Conservation (phyloP, 2,888 invertebrate species). For the Unio delphinus region DNA sequence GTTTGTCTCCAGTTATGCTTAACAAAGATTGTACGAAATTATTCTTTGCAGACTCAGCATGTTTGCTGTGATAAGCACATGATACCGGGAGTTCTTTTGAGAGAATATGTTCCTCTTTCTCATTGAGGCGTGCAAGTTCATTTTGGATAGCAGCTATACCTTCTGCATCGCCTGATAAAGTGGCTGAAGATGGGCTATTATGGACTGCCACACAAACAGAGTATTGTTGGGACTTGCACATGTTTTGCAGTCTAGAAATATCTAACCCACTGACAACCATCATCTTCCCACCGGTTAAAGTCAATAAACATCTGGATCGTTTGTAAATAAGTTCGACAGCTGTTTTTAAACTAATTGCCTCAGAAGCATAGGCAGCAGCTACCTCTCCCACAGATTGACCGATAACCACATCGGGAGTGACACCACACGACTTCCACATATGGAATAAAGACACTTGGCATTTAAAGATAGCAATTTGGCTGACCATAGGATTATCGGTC, state of each 20-base stretch:
- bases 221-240: not conserved
- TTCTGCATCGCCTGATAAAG: too few relatives aligned
- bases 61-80: slow-evolving; percentile 15
- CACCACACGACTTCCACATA: slow-evolving; percentile 39
- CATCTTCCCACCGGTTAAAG: slow-evolving; percentile 47
- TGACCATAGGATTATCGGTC: slow-evolving; percentile 29
- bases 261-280: slow-evolving; percentile 26
- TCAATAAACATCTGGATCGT: slow-evolving; percentile 36
- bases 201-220: too few relatives aligned
- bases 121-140: not conserved
- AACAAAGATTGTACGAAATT: not conserved
- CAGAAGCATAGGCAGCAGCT: too few relatives aligned
- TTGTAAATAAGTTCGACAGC: slow-evolving; percentile 50
- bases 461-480: slow-evolving; percentile 49
- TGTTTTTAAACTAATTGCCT: too few relatives aligned
- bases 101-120: not conserved
- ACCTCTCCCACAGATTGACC: too few relatives aligned
- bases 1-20: not conserved
- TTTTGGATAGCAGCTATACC: not conserved
- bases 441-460: slow-evolving; percentile 43
- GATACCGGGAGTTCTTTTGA: slow-evolving; percentile 8
- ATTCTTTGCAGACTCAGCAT: slow-evolving; percentile 3
- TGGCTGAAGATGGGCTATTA: too few relatives aligned
- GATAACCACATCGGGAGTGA: slow-evolving; percentile 34
- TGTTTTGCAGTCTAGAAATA: too few relatives aligned